These are phyloP conservation scores for Drosophila pachea DNA, from an alignment of 1,140 invertebrate species.

Conservation along the genomic window DNA sequence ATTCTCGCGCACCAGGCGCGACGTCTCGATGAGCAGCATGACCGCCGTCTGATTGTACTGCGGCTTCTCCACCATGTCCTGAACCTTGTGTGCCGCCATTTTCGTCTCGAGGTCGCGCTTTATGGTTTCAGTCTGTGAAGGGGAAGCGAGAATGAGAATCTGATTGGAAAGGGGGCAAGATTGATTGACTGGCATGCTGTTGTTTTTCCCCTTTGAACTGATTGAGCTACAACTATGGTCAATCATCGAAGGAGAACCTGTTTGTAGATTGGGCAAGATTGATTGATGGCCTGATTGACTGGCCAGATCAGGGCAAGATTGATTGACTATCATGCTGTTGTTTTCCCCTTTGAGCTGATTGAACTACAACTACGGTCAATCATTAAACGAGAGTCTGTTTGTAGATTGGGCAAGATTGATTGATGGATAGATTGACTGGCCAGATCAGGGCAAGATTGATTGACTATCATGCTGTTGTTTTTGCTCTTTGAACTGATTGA, in stretches of 20 bases:
- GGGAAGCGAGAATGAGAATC: background rate
- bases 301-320: too few species aligned
- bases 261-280: too few species aligned
- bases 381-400: background rate
- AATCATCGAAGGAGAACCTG: too few species aligned
- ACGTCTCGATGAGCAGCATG: slow-evolving; percentile 82
- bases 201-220: too few species aligned
- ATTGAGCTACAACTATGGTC: too few species aligned
- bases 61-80: slow-evolving; percentile 86
- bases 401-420: background rate
- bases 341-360: too few species aligned
- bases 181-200: too few species aligned
- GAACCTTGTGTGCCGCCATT: slow-evolving; percentile 81
- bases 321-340: too few species aligned
- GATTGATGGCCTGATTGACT: too few species aligned
- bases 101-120: slow-evolving; percentile 77
- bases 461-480: too few species aligned
- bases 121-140: slow-evolving; percentile 71
- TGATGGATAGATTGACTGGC: background rate
- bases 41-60: slow-evolving; percentile 87
- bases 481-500: too few species aligned
- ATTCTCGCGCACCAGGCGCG: slow-evolving; percentile 85
- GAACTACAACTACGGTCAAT: too few species aligned
- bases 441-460: background rate
- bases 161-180: background rate